Evolutionary conservation across 2,888 invertebrate genomes (phyloP).

Genomic region (Eupithecia pulchellata): DNA sequence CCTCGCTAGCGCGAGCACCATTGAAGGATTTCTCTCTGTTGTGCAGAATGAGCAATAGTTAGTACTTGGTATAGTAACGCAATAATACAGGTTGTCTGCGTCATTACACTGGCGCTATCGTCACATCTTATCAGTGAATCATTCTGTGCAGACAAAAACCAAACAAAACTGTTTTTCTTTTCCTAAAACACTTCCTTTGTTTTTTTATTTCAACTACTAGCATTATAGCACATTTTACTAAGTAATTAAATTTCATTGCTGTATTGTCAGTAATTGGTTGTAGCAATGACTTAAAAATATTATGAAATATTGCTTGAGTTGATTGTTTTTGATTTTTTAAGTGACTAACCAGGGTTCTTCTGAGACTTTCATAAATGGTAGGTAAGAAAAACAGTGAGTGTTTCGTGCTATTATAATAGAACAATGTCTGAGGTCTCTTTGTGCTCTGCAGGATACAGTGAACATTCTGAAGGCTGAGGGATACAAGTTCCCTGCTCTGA

Average conservation of each 20-base stretch:
- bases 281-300: neutral
- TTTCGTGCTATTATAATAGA: constrained; percentile 16
- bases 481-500: constrained; percentile 93
- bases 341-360: constrained; percentile 1
- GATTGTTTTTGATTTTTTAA: neutral
- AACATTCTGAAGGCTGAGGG: constrained; percentile 98
- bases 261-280: neutral
- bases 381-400: neutral
- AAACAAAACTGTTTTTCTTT: constrained; percentile 49
- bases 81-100: constrained; percentile 33
- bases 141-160: constrained; percentile 42
- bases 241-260: neutral
- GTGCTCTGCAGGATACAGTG: constrained; percentile 91
- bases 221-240: neutral
- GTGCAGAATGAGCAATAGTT: constrained; percentile 29
- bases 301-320: neutral
- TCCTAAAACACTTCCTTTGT: neutral
- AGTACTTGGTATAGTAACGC: constrained; percentile 12
- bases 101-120: constrained; percentile 42
- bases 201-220: neutral
- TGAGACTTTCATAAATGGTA: neutral
- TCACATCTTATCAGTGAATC: constrained; percentile 63
- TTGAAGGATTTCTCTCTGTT: constrained; percentile 36
- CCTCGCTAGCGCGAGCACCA: constrained; percentile 27
- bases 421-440: constrained; percentile 36